These are phyloP conservation scores for Rhagophthalmus giganteus DNA, from an alignment of 2,888 invertebrate species.

Conservation along the genomic window DNA sequence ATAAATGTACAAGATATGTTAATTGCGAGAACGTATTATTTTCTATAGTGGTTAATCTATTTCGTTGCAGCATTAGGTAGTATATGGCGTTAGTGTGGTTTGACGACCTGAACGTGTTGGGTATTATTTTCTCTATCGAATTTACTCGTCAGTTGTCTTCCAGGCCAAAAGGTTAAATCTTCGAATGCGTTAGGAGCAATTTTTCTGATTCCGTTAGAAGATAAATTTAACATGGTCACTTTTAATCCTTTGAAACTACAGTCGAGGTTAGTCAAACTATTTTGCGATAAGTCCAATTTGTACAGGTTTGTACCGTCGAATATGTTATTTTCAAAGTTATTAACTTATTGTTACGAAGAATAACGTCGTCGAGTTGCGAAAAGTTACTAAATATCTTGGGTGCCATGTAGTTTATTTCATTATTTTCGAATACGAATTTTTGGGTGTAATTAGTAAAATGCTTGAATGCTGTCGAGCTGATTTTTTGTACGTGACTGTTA, in stretches of 20 bases:
- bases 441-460: conserved; percentile 3
- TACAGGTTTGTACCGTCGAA: conserved; percentile 8
- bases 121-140: conserved; percentile 5
- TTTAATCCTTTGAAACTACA: conserved; percentile 5
- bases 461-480: conserved; percentile 15
- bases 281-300: conserved; percentile 14
- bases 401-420: conserved; percentile 17
- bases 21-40: conserved; percentile 13
- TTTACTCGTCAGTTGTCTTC: conserved; percentile 7
- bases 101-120: conserved; percentile 6
- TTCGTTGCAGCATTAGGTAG: conserved; percentile 4
- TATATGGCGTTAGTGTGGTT: conserved; percentile 1
- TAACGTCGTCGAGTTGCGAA: conserved; percentile 7
- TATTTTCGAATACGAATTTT: conserved; percentile 14
- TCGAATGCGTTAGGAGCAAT: conserved; percentile 10
- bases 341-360: conserved; percentile 12
- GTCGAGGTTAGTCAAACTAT: conserved; percentile 8
- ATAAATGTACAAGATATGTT: conserved; percentile 2
- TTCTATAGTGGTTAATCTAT: conserved; percentile 14
- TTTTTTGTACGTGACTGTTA: conserved; percentile 17
- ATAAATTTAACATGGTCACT: conserved; percentile 12
- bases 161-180: conserved; percentile 8
- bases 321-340: conserved; percentile 1
- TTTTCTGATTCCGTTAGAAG: conserved; percentile 12
- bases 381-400: conserved; percentile 18